Base-by-base conservation (phyloP, 2,888 invertebrate genomes). In the Stenotaenia linearis region DNA sequence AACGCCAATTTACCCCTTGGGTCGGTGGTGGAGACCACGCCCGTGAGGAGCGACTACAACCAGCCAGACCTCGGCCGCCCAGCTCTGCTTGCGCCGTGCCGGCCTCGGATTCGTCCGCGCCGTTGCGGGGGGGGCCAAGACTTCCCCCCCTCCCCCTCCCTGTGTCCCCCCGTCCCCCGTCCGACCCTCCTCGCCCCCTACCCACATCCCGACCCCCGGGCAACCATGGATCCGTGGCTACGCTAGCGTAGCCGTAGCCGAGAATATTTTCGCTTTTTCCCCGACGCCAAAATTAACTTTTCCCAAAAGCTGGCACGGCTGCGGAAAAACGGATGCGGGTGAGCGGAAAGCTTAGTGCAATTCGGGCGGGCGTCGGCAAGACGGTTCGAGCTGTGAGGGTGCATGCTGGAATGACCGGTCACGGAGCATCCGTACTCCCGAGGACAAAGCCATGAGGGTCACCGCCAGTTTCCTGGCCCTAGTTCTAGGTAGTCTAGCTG, bases 371-470 rank as follows among this genome's bases (percentile, higher is more conserved):
- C 40, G 77, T n/a, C 45, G 77, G 28, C 21, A 35, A 32, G 77
- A 45, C 77, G 77, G 23, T 40, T 25, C 37, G 77, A 77, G 77
- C 40, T 40, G 37, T 23, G 77, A 28, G 77, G 56, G n/a, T 77
- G 80, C 78, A 50, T 50, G 80, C 79, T 81, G 81, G 81, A 81
- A 81, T 81, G 81, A 80, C 80, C 81, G 80, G 77, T 69, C 45
- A 80, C 78, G 80, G 78, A 75, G 79, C 75, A 79, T 40, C 45
- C 78, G 61, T 78, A 69, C 80, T 80, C 75, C 50, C 78, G 81
- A 77, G 80, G 80, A 76, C 81, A 79, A 69, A 81, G 81, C 81
- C 81, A 81, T 81, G 81, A 81, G 79, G 81, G 80, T 80, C 81
- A 50, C 76, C 75, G 81, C 75, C 80, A 78, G 80, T 32, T 78